These are phyloP conservation scores for Oncorhynchus nerka DNA, from an alignment of 2,113 vertebrate genomes.

Conservation along the genomic window DNA sequence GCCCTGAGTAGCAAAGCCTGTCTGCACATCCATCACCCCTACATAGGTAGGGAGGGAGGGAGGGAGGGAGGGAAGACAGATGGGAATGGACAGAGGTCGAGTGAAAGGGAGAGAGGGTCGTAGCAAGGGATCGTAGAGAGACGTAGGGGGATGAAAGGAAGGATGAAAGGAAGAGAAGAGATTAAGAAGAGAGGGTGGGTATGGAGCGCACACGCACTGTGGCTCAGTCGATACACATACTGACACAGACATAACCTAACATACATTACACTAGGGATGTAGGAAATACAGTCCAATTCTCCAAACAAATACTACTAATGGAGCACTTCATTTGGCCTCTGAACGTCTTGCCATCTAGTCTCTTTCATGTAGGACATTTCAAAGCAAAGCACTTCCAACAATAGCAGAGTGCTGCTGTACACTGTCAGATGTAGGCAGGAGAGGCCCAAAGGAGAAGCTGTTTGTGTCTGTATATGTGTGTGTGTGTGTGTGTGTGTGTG, in stretches of 20 bases:
- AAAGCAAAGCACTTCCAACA: slow-evolving; percentile 44
- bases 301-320: slow-evolving; percentile 52
- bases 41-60: background rate
- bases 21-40: slow-evolving; percentile 58
- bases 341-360: slow-evolving; percentile 42
- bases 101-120: background rate
- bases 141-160: slow-evolving; percentile 4
- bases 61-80: background rate
- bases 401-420: slow-evolving; percentile 21
- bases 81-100: slow-evolving; percentile 49
- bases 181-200: slow-evolving; percentile 28
- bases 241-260: slow-evolving; percentile 5
- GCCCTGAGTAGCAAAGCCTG: slow-evolving; percentile 78
- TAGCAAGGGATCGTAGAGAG: slow-evolving; percentile 58
- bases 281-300: slow-evolving; percentile 31
- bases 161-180: slow-evolving; percentile 8
- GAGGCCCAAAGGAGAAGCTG: slow-evolving; percentile 35
- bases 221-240: slow-evolving; percentile 13
- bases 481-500: background rate
- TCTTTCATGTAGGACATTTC: slow-evolving; percentile 45
- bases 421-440: background rate
- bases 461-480: background rate
- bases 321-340: slow-evolving; percentile 52
- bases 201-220: slow-evolving; percentile 12
- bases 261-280: slow-evolving; percentile 28